phyloP scores from a whole-genome alignment of 2,888 invertebrate genomes.

The Lycocerus yunnanus region DNA sequence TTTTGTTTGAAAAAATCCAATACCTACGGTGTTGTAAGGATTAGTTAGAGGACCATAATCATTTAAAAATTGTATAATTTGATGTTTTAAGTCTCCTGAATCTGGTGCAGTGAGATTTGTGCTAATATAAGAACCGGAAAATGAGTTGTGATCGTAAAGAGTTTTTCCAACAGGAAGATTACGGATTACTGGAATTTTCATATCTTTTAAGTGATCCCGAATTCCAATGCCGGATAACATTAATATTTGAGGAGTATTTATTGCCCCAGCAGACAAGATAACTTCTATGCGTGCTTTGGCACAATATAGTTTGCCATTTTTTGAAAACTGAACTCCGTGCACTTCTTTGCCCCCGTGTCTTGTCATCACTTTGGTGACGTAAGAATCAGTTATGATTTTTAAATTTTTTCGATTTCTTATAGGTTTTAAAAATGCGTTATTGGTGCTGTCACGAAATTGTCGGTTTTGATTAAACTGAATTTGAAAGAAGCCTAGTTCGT shows the following conservation, averaged over 20 bases:
- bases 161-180: constrained; percentile 84
- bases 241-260: constrained; percentile 86
- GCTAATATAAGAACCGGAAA: neutral
- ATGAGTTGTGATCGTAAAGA: constrained; percentile 78
- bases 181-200: constrained; percentile 73
- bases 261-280: constrained; percentile 83
- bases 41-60: too few relatives aligned
- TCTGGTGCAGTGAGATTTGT: neutral
- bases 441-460: constrained; percentile 85
- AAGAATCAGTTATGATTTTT: constrained; percentile 79
- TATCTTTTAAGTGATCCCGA: constrained; percentile 71
- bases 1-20: too few relatives aligned
- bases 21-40: too few relatives aligned
- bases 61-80: neutral
- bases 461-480: constrained; percentile 80
- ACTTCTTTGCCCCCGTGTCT: constrained; percentile 68
- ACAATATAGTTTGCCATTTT: constrained; percentile 66
- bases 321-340: constrained; percentile 77
- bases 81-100: neutral
- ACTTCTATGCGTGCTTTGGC: constrained; percentile 80
- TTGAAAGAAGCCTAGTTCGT: constrained; percentile 85
- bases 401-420: constrained; percentile 74
- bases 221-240: constrained; percentile 92
- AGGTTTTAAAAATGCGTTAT: constrained; percentile 85
- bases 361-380: constrained; percentile 70